A percentile compares a stretch with the other conserved stretches of the same genome.
Evolutionary conservation across 2,888 invertebrate species (phyloP).

Genomic region (Siphonodentalium dalli): DNA sequence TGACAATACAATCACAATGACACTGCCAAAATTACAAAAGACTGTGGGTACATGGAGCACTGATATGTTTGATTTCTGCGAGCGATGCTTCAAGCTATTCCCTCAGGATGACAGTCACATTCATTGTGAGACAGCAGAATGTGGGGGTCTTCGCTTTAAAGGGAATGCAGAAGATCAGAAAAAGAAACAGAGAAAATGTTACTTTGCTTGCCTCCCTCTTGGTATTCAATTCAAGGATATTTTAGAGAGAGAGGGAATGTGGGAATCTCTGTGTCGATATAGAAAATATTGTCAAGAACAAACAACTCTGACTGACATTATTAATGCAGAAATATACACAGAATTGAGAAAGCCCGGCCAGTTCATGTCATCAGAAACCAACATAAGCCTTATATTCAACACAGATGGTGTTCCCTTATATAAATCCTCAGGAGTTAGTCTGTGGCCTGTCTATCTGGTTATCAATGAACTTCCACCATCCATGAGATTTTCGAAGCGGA

Average conservation of each 20-base stretch:
- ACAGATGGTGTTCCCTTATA: constrained; percentile 13
- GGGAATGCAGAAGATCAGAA: constrained; percentile 1
- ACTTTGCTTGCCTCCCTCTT: constrained; percentile 7
- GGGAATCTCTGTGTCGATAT: background rate
- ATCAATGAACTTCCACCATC: constrained; percentile 21
- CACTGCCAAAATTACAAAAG: background rate
- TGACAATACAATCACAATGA: no score
- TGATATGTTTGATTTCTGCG: background rate
- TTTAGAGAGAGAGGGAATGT: constrained; percentile 8
- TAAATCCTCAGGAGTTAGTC: constrained; percentile 4
- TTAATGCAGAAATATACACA: background rate
- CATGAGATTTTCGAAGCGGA: constrained; percentile 8
- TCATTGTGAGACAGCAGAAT: constrained; percentile 4
- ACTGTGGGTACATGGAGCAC: background rate
- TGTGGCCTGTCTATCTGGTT: constrained; percentile 11
- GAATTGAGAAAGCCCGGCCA: constrained; percentile 1
- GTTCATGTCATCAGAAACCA: background rate
- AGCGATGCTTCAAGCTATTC: constrained; percentile 1
- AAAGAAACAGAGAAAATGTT: constrained; percentile 8
- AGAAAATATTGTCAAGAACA: background rate
- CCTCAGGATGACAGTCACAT: constrained; percentile 1
- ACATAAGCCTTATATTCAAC: constrained; percentile 7
- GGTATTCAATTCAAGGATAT: constrained; percentile 9
- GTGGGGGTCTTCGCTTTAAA: constrained; percentile 8
- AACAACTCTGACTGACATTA: constrained; percentile 1